phyloP scores from a whole-genome alignment of 2,888 invertebrate genomes.

The Mantis religiosa region DNA sequence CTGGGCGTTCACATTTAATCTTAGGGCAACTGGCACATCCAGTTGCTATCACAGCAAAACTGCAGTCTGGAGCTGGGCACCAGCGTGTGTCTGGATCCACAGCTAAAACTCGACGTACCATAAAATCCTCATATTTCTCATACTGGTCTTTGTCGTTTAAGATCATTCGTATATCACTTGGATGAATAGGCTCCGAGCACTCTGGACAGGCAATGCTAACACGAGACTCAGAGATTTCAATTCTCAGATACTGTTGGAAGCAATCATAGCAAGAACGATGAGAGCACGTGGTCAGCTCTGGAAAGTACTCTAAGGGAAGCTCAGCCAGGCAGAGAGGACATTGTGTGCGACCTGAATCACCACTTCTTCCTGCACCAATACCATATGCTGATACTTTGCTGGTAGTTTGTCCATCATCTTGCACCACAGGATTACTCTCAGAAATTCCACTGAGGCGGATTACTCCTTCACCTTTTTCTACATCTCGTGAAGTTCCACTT shows the following conservation, averaged over 20 bases:
- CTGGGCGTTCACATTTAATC: constrained; percentile 84
- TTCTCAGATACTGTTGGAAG: too few relatives aligned
- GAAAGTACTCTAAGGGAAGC: too few relatives aligned
- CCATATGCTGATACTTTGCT: constrained; percentile 52
- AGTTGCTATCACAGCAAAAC: constrained; percentile 91
- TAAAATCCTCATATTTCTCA: constrained; percentile 92
- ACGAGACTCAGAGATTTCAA: too few relatives aligned
- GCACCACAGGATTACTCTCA: constrained; percentile 35
- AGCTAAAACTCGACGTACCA: constrained; percentile 85
- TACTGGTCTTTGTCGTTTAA: constrained; percentile 69
- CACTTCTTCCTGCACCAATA: constrained; percentile 39
- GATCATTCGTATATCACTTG: constrained; percentile 64
- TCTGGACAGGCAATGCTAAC: too few relatives aligned
- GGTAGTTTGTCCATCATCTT: constrained; percentile 49
- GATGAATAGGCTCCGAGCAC: too few relatives aligned
- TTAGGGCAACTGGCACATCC: constrained; percentile 97
- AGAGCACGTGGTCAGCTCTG: too few relatives aligned
- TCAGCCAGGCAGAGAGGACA: too few relatives aligned
- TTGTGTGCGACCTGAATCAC: too few relatives aligned
- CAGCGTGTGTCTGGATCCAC: constrained; percentile 93
- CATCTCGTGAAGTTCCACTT: constrained; percentile 43
- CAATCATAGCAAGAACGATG: too few relatives aligned
- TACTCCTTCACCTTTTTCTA: constrained; percentile 46
- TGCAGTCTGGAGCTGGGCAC: constrained; percentile 97
- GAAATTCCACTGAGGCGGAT: constrained; percentile 33